phyloP scores from a whole-genome alignment of 1,140 invertebrate species.

The Aplysia californica region DNA sequence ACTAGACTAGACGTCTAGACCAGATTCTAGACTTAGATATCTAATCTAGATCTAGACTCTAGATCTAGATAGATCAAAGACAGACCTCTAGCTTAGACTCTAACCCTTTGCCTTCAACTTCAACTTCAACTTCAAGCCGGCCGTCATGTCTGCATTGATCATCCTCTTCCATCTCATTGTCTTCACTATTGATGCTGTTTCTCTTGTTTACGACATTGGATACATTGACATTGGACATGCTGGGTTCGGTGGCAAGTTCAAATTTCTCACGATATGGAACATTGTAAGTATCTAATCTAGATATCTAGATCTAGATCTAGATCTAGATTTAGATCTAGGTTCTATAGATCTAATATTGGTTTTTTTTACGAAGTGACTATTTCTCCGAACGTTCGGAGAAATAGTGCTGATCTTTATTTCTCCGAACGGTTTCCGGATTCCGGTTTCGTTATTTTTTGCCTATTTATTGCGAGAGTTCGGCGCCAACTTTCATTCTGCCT shows the following conservation, averaged over 20 bases:
- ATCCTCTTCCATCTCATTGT: background rate
- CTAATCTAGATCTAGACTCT: background rate
- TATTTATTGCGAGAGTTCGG: no score
- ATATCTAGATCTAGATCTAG: background rate
- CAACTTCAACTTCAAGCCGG: background rate
- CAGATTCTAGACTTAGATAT: background rate
- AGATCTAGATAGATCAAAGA: background rate
- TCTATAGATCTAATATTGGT: background rate
- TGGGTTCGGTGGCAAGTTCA: slow-evolving; percentile 11
- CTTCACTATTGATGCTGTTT: background rate
- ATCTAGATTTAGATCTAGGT: background rate
- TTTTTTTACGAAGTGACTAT: no score
- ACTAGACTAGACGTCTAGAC: background rate
- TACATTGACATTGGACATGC: background rate
- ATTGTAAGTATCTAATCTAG: slow-evolving; percentile 5
- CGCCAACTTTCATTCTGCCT: no score
- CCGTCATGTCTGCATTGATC: background rate
- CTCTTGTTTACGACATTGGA: background rate
- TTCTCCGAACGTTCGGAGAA: no score
- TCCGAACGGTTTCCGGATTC: no score
- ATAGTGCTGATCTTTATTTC: no score
- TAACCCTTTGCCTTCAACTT: background rate
- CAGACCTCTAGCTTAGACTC: background rate
- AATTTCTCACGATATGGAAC: slow-evolving; percentile 17
- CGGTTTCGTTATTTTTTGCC: no score